These are phyloP conservation scores for Hippocampus comes DNA, from an alignment of 2,113 vertebrate species.

Conservation along the genomic window DNA sequence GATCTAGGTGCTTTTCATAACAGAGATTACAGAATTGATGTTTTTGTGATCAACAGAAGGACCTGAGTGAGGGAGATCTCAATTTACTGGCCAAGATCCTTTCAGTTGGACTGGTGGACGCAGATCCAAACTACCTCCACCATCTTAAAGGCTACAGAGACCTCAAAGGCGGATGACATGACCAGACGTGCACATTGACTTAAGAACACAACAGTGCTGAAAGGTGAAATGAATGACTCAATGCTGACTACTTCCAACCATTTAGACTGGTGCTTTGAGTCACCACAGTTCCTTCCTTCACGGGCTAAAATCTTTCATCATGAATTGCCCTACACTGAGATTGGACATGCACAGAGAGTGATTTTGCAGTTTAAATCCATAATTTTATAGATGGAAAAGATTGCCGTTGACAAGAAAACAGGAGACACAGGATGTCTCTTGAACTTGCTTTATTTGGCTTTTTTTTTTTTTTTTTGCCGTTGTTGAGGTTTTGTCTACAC, in stretches of 20 bases:
- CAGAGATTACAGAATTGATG: not conserved
- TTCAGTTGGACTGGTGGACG: constrained; percentile 72
- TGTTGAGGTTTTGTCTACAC: not conserved
- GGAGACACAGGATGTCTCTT: not conserved
- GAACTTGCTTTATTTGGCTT: constrained; percentile 9
- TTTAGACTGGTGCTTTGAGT: constrained; percentile 3
- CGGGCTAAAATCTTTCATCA: not conserved
- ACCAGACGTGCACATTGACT: constrained; percentile 15
- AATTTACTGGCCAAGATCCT: constrained; percentile 69
- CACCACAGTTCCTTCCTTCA: constrained; percentile 1
- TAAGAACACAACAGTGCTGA: not conserved
- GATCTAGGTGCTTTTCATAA: not conserved
- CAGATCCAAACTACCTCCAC: constrained; percentile 72
- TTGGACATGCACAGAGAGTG: not conserved
- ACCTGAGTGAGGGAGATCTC: constrained; percentile 64
- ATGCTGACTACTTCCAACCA: constrained; percentile 5
- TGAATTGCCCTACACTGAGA: constrained; percentile 8
- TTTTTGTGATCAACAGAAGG: constrained; percentile 48
- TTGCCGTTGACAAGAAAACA: not conserved
- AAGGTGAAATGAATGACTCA: constrained; percentile 11
- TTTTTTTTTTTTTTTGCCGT: no score
- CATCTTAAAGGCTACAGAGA: constrained; percentile 75
- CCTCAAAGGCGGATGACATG: constrained; percentile 31
- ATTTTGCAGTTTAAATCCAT: not conserved
- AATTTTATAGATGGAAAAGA: not conserved